Evolutionary conservation across 2,888 invertebrate species (phyloP), one percentile per base, ranked within the genome.

Genomic region (Nysson spinosus): DNA sequence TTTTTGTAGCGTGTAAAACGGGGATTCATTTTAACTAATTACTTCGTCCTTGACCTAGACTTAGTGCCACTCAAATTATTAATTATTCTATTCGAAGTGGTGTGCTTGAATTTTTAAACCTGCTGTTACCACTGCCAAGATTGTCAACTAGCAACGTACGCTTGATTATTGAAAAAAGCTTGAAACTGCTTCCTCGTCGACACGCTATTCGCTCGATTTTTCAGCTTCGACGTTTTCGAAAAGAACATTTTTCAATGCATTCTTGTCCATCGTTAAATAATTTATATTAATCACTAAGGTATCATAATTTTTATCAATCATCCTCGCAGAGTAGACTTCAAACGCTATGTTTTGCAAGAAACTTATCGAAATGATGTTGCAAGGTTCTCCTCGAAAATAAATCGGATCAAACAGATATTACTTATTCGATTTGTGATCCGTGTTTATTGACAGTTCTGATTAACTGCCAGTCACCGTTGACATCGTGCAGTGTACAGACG

Each of bases 401-500:
- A 3, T 3, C 3, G 14, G 1, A 16, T 34, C 14, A 34, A 34
- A 43, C 6, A 16, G 22, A 19, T 1, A 5, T 54, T 19, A 26
- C 24, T 46, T 34, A 46, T 40, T 50, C 5, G 7, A 7, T 17
- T 30, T 16, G 2, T 11, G 22, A 28, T 11, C 26, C 20, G 28
- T 9, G 28, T 55, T 43, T 28, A 63, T 63, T 49, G 49, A 65
- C 22, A 12, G 26, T 37, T 63, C 28, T 30, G 34, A 39, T 50
- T 56, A 52, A 11, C 60, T 44, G 65, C 55, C 55, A 60, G 55
- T 69, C 69, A 49, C 60, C 50, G 35, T 58, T 49, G 28, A 46
- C 39, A 11, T 11, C 60, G 26, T 39, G 34, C 16, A 17, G 11
- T 32, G 11, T 22, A 47, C 11, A 37, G 12, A 35, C 35, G 35